Conservation (phyloP, 2,797 vertebrate genomes). For the Staurois parvus region DNA sequence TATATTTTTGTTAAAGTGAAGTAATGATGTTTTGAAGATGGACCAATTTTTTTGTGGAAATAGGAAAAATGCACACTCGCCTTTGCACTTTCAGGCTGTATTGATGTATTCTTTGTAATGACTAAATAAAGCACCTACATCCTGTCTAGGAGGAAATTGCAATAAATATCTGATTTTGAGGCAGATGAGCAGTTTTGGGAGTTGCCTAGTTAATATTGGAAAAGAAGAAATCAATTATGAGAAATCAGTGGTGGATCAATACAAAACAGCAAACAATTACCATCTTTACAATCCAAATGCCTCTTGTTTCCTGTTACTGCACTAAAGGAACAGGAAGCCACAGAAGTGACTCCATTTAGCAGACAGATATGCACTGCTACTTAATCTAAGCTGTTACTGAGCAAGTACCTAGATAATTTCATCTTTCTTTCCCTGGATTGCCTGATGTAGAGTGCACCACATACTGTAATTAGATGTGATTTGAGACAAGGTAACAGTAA, state of each 20-base stretch:
- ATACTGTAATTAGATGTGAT: constrained; percentile 1
- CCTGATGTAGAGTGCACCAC: neutral
- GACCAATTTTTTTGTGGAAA: no score
- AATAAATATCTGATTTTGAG: constrained; percentile 28
- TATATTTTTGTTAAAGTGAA: no score
- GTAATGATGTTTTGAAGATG: no score
- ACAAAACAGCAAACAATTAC: constrained; percentile 52
- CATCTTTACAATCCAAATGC: constrained; percentile 51
- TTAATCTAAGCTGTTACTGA: constrained; percentile 13
- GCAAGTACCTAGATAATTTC: constrained; percentile 18
- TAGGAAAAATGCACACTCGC: no score
- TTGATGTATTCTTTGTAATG: neutral
- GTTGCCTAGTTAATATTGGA: constrained; percentile 23
- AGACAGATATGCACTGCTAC: constrained; percentile 17
- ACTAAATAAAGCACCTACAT: neutral
- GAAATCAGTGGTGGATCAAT: constrained; percentile 55
- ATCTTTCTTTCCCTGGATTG: neutral
- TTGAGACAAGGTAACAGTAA: neutral
- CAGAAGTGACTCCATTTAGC: constrained; percentile 51
- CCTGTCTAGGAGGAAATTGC: constrained; percentile 25
- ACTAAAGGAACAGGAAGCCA: constrained; percentile 46
- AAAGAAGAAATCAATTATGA: constrained; percentile 48
- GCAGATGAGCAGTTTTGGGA: constrained; percentile 12
- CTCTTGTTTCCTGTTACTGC: constrained; percentile 49
- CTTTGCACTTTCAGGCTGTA: neutral